These are phyloP conservation scores for Oreochromis mossambicus DNA, from an alignment of 2,797 vertebrate genomes.

Conservation along the genomic window DNA sequence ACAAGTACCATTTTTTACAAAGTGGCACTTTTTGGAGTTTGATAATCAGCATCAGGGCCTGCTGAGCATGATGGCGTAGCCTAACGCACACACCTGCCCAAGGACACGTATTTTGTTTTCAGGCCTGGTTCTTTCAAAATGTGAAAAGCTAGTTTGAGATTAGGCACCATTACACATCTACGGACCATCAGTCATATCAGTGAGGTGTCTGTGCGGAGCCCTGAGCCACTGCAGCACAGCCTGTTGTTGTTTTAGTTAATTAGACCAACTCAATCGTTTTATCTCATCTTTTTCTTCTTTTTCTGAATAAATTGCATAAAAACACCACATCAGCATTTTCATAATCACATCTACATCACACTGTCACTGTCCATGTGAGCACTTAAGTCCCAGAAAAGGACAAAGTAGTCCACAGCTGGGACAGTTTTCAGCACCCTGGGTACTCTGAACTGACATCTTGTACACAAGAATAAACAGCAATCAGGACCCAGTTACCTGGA, in stretches of 20 bases:
- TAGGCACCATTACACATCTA: fast-evolving
- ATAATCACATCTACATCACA: not conserved
- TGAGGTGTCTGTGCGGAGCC: too few species aligned
- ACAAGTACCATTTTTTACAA: not conserved
- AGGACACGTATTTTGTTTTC: not conserved
- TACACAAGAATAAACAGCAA: not conserved
- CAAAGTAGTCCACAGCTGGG: not conserved
- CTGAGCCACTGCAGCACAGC: too few species aligned
- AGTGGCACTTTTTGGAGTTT: not conserved
- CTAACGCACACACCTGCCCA: not conserved
- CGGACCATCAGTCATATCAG: not conserved
- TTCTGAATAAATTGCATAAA: not conserved
- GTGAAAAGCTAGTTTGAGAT: not conserved
- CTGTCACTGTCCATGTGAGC: not conserved
- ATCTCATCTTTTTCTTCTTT: too few species aligned
- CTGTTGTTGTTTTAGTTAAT: too few species aligned
- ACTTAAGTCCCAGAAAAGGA: not conserved
- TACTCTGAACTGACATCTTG: not conserved
- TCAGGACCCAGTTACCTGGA: not conserved
- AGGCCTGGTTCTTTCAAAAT: not conserved
- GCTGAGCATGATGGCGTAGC: not conserved
- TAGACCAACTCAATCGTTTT: too few species aligned
- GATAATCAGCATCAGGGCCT: not conserved
- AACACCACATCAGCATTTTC: not conserved
- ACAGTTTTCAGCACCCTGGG: fast-evolving